Percentiles rank a stretch among this genome's conserved stretches.
Evolutionary conservation across 2,797 vertebrate genomes (phyloP).

Genomic region (Etheostoma nigrum): DNA sequence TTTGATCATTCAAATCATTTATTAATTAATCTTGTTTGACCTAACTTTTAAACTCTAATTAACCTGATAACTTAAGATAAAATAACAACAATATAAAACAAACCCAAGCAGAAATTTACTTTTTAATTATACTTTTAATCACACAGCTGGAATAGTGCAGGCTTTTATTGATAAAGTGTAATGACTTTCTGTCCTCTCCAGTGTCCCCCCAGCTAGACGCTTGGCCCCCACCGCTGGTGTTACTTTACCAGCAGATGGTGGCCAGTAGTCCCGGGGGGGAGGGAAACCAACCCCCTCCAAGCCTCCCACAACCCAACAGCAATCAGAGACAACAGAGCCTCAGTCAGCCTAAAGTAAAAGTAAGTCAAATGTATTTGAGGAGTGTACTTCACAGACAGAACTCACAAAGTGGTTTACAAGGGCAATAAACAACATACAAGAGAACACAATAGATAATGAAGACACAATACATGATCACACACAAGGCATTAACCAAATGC

Average conservation of each 20-base stretch:
- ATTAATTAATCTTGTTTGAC: too few species aligned
- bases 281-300: slow-evolving; percentile 27
- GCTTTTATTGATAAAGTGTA: slow-evolving; percentile 61
- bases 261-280: slow-evolving; percentile 30
- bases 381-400: too few species aligned
- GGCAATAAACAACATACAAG: too few species aligned
- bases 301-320: slow-evolving; percentile 3
- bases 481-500: too few species aligned
- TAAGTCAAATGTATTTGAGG: too few species aligned
- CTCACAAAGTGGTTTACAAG: too few species aligned
- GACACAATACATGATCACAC: too few species aligned
- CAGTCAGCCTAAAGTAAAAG: background rate
- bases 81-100: background rate
- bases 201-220: slow-evolving; percentile 59
- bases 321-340: slow-evolving; percentile 28
- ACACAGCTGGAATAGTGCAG: slow-evolving; percentile 7
- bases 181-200: slow-evolving; percentile 54
- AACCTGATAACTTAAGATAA: slow-evolving; percentile 13
- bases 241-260: slow-evolving; percentile 80
- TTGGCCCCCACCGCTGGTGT: slow-evolving; percentile 54
- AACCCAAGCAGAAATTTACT: slow-evolving; percentile 14
- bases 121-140: slow-evolving; percentile 18
- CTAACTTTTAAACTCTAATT: background rate
- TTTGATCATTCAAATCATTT: too few species aligned
- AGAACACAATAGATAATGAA: too few species aligned